Conservation (phyloP, 1,140 invertebrate genomes). For the Hyposmocoma kahamanoa region DNA sequence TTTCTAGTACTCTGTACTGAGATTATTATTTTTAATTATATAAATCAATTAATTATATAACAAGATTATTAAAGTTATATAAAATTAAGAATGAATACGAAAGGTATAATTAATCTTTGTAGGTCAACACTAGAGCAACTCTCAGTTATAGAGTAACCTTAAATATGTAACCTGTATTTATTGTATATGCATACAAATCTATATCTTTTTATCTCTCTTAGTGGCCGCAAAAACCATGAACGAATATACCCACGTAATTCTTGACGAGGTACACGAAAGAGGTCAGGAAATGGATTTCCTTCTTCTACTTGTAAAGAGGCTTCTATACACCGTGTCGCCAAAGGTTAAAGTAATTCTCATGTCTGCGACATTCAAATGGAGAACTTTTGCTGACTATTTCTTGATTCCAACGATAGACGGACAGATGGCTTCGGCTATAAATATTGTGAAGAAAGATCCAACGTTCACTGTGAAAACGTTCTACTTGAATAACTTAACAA, state of each 20-base stretch:
- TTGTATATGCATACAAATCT: neutral
- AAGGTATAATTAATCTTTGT: no score
- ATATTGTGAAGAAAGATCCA: slow-evolving; percentile 75
- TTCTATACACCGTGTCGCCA: slow-evolving; percentile 82
- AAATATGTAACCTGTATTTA: slow-evolving; percentile 3
- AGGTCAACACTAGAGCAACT: no score
- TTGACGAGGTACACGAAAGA: slow-evolving; percentile 97
- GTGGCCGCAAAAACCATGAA: slow-evolving; percentile 56
- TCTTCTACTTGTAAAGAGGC: slow-evolving; percentile 87
- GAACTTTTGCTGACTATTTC: slow-evolving; percentile 86
- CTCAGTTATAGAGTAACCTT: no score
- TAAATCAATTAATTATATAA: no score
- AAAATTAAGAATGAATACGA: no score
- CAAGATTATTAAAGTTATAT: no score
- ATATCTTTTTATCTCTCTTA: slow-evolving; percentile 35
- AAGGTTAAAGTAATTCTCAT: slow-evolving; percentile 87
- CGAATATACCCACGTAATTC: slow-evolving; percentile 92
- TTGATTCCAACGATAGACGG: slow-evolving; percentile 46
- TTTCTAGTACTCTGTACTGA: no score
- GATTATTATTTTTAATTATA: no score
- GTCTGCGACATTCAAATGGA: slow-evolving; percentile 89
- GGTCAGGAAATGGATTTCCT: slow-evolving; percentile 95
- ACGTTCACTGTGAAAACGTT: slow-evolving; percentile 73
- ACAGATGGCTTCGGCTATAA: slow-evolving; percentile 73
- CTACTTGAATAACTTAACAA: slow-evolving; percentile 81